A percentile compares a stretch with the other conserved stretches of the same genome.
Conservation (phyloP, 2,888 invertebrate genomes). For the Heliconius charithonia region DNA sequence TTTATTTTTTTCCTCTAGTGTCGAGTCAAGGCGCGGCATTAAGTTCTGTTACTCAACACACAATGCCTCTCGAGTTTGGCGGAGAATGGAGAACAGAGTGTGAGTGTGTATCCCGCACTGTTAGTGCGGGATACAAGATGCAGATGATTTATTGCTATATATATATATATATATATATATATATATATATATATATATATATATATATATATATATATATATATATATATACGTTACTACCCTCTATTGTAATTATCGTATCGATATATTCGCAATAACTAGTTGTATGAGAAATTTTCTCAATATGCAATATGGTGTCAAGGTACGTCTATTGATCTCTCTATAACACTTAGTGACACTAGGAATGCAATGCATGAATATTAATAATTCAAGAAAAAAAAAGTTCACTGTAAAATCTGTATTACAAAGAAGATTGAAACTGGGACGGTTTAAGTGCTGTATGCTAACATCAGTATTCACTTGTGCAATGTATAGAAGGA, state of each 20-base stretch:
- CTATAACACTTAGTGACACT: slow-evolving; percentile 15
- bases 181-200: no score
- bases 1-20: no score
- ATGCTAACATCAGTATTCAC: background rate
- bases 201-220: no score
- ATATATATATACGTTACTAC: no score
- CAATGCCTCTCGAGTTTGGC: no score
- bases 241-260: background rate
- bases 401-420: slow-evolving; percentile 37
- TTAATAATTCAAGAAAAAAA: slow-evolving; percentile 37
- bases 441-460: slow-evolving; percentile 28
- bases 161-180: no score
- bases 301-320: slow-evolving; percentile 36
- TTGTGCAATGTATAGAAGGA: background rate
- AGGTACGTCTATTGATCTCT: slow-evolving; percentile 40
- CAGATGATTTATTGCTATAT: no score
- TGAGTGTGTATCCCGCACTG: no score
- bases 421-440: slow-evolving; percentile 33
- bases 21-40: no score
- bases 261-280: background rate
- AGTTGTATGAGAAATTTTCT: slow-evolving; percentile 30
- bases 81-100: no score
- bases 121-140: no score
- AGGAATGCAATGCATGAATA: slow-evolving; percentile 42
- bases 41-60: no score